Conservation (phyloP, 1,140 invertebrate genomes). For the Campoletis sonorensis region DNA sequence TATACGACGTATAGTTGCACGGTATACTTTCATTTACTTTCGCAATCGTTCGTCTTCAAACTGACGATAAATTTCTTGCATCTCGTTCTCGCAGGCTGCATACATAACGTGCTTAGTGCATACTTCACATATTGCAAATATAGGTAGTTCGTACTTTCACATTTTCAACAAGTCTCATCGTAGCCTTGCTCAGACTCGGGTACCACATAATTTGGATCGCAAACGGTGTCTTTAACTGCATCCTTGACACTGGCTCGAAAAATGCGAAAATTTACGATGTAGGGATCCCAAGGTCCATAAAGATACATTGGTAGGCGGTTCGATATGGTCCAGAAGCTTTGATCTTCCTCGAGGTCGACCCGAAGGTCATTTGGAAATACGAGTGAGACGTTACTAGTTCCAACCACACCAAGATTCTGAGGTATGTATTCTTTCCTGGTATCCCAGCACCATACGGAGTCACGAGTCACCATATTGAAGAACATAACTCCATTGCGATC, state of each 20-base stretch:
- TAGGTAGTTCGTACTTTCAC: slow-evolving; percentile 7
- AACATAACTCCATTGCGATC: slow-evolving; percentile 85
- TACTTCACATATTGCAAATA: not conserved
- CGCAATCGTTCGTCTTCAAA: not conserved
- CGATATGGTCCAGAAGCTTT: slow-evolving; percentile 85
- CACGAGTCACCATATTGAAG: slow-evolving; percentile 85
- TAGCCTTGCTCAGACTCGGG: slow-evolving; percentile 62
- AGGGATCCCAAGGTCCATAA: slow-evolving; percentile 80
- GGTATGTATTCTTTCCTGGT: slow-evolving; percentile 82
- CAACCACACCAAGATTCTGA: slow-evolving; percentile 80
- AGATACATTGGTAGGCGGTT: slow-evolving; percentile 86
- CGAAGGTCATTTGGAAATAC: slow-evolving; percentile 88
- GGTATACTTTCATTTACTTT: slow-evolving; percentile 2
- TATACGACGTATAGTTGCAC: not conserved
- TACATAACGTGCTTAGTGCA: not conserved
- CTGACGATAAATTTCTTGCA: not conserved
- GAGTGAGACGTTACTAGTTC: slow-evolving; percentile 78
- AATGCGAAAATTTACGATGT: slow-evolving; percentile 85
- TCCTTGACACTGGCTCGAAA: slow-evolving; percentile 80
- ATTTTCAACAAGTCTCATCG: slow-evolving; percentile 67
- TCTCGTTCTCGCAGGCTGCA: not conserved
- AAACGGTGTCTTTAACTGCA: slow-evolving; percentile 81
- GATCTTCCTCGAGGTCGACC: slow-evolving; percentile 82
- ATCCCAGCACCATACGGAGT: slow-evolving; percentile 89
- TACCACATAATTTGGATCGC: slow-evolving; percentile 79